Evolutionary conservation across 2,888 invertebrate species (phyloP), one percentile per base, ranked within the genome.

Genomic region (Elysia crispata): DNA sequence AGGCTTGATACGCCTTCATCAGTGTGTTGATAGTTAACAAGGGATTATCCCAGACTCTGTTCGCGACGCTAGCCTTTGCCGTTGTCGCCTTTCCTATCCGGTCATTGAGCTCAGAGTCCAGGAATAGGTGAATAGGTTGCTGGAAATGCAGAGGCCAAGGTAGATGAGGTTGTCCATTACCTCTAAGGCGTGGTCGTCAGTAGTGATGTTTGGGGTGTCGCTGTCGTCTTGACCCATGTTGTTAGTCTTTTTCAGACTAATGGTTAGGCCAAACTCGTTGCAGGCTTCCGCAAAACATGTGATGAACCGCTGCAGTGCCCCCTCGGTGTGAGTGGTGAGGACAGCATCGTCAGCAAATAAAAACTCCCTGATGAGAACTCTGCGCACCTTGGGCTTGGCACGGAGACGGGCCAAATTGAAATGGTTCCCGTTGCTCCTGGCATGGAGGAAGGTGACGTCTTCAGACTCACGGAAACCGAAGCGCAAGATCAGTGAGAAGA

Each of bases 281-380:
- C 70, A 70, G 1, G 70, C 70, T 31, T 41, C 18, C 6, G 70
- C 28, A 70, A 70, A 70, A 5, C 31, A 6, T 18, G 30, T 41
- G 20, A 13, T 70, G 6, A 33, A 33, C 1, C 70, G 20, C 31
- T 70, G 70, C 1, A 70, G 70, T 1, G 23, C 15, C 25, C 25
- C 6, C 30, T 66, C 30, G 13, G 70, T 13, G 15, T 70, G 70
- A 5, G 33, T 6, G 31, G 33, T 8, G 1, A 31, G 33, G 5
- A 41, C 70, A 31, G 33, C 41, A n/a, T 70, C 70, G 31, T 70
- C 70, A 6, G 70, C 70, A 70, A n/a, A 70, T 6, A 23, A 8
- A 66, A 66, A 15, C 18, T 70, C 70, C 25, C 70, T 31, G 20
- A 70, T 13, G 41, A 41, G 31, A 41, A 41, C 41, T 6, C 5